phyloP scores from a whole-genome alignment of 1,140 invertebrate genomes.

The Drosophila busckii region DNA sequence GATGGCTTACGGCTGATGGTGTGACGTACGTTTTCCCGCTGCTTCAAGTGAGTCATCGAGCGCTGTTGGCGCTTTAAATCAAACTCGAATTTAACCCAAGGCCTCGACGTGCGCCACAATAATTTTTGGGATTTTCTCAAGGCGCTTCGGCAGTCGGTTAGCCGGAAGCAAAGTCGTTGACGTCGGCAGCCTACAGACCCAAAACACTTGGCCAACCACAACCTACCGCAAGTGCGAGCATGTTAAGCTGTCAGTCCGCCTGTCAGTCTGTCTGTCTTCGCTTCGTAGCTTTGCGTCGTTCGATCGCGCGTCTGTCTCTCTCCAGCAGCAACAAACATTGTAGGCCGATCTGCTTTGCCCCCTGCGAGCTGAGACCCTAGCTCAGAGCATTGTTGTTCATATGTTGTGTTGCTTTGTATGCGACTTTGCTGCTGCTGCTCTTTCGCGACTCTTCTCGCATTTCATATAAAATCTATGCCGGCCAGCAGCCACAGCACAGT shows the following conservation, averaged over 20 bases:
- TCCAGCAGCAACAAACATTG: constrained; percentile 41
- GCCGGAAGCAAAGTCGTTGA: constrained; percentile 48
- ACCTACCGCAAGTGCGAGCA: constrained; percentile 64
- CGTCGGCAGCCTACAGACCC: constrained; percentile 59
- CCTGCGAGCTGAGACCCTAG: background rate
- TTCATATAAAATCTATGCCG: constrained; percentile 71
- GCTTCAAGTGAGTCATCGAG: constrained; percentile 29
- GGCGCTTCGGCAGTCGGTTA: constrained; percentile 41
- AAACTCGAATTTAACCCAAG: constrained; percentile 70
- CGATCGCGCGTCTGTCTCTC: constrained; percentile 24
- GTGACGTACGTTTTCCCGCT: constrained; percentile 69
- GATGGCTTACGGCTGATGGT: no score
- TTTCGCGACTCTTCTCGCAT: constrained; percentile 59
- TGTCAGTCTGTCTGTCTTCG: constrained; percentile 16
- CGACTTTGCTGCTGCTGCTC: constrained; percentile 23
- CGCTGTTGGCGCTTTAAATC: constrained; percentile 56
- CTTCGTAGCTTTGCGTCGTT: background rate
- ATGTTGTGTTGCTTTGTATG: constrained; percentile 21
- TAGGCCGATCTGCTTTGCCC: constrained; percentile 20
- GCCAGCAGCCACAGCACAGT: constrained; percentile 55
- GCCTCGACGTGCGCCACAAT: constrained; percentile 65
- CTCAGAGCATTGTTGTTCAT: constrained; percentile 41
- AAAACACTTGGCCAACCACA: constrained; percentile 43
- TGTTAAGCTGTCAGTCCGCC: constrained; percentile 36
- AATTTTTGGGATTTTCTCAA: constrained; percentile 73